Conservation (phyloP, 2,797 vertebrate species). For the Arctocebus calabarensis region DNA sequence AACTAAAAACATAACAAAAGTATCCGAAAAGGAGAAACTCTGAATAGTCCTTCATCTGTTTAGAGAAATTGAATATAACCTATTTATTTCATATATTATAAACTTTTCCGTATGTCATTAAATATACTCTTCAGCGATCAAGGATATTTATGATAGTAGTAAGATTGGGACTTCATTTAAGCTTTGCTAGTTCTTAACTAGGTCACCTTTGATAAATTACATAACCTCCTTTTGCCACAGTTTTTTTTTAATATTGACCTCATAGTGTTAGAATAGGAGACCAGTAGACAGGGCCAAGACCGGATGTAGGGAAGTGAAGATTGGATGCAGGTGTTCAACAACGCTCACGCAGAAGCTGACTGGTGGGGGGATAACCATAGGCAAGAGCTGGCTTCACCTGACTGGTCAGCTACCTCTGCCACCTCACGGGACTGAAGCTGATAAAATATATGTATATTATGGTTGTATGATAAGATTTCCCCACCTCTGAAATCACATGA, state of each 20-base stretch:
- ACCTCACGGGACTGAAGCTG: too few species aligned
- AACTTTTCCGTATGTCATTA: background rate
- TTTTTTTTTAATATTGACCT: background rate
- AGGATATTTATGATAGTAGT: background rate
- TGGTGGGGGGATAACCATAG: too few species aligned
- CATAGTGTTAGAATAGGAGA: background rate
- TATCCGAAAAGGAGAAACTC: background rate
- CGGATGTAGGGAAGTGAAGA: too few species aligned
- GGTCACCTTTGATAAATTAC: background rate
- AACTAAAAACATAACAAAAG: background rate
- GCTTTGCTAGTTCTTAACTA: conserved; percentile 28
- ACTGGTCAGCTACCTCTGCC: too few species aligned
- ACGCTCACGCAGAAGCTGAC: too few species aligned
- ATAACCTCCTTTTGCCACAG: background rate
- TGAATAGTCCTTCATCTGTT: background rate
- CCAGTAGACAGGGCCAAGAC: too few species aligned
- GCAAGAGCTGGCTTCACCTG: too few species aligned
- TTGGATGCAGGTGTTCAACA: too few species aligned
- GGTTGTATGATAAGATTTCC: too few species aligned
- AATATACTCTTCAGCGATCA: background rate
- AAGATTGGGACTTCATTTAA: background rate
- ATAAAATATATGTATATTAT: too few species aligned
- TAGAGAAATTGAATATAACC: background rate
- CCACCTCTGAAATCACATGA: too few species aligned
- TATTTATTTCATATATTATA: background rate